phyloP scores from a whole-genome alignment of 2,888 invertebrate species.

The Petrophora chlorosata region DNA sequence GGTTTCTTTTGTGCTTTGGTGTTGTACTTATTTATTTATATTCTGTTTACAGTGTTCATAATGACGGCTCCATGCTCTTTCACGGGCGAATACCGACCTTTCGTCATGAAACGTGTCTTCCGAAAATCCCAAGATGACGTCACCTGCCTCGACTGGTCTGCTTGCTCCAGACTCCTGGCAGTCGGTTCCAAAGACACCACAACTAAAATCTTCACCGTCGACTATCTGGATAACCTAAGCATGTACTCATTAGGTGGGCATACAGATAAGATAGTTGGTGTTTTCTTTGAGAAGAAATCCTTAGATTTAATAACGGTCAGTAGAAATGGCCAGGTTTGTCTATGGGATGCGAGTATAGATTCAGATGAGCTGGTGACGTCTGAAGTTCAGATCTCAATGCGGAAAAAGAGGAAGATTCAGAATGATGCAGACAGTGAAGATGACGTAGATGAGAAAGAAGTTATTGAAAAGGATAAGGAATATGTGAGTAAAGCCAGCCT shows the following conservation, averaged over 20 bases:
- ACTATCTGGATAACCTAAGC: slow-evolving; percentile 89
- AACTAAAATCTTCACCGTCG: slow-evolving; percentile 91
- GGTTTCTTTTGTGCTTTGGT: background rate
- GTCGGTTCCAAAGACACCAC: slow-evolving; percentile 95
- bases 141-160: slow-evolving; percentile 95
- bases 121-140: slow-evolving; percentile 92
- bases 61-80: slow-evolving; percentile 93
- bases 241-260: slow-evolving; percentile 92
- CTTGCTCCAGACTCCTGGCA: slow-evolving; percentile 94
- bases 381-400: slow-evolving; percentile 77
- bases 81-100: slow-evolving; percentile 93
- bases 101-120: slow-evolving; percentile 92
- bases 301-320: slow-evolving; percentile 93
- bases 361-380: slow-evolving; percentile 86
- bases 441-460: slow-evolving; percentile 85
- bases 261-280: slow-evolving; percentile 91
- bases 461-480: slow-evolving; percentile 82
- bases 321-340: slow-evolving; percentile 89
- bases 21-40: background rate
- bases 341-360: slow-evolving; percentile 94
- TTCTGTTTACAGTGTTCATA: slow-evolving; percentile 86
- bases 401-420: slow-evolving; percentile 67
- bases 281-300: slow-evolving; percentile 94
- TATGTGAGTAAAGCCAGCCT: slow-evolving; percentile 61
- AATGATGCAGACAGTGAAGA: slow-evolving; percentile 85